Base-by-base conservation (phyloP, 2,888 invertebrate genomes). In the Prenolepis imparis region DNA sequence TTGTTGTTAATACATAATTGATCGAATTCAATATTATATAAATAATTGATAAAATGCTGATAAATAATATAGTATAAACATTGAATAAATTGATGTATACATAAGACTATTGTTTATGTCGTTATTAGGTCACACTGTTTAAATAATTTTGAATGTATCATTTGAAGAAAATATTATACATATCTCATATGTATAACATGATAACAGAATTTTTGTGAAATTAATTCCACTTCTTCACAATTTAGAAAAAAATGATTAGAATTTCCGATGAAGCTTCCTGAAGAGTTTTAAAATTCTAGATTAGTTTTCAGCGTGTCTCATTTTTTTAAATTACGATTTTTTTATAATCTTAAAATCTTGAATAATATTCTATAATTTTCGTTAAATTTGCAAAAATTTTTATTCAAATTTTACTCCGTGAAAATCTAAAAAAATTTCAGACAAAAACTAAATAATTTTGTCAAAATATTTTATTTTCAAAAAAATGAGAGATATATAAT, bases 331-430 rank as follows among this genome's bases (percentile, higher is more conserved):
- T 36, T 9, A 4, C 36, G 1, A 57, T 52, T 36, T 48, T n/a
- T 28, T 48, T 18, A 48, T 1, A n/a, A n/a, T 32, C 28, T 8
- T 15, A 3, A 9, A n/a, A 52, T 70, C 32, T 70, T 11, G 21
- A 36, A 70, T 55, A 70, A 21, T 18, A 48, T 70, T 52, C 21
- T 32, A 32, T 21, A 55, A 72, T 21, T 70, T 70, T 15, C 1
- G 12, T 15, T 55, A 21, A 68, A 6, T 70, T 70, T 48, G 5
- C 15, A 5, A 48, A 48, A 48, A 15, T 44, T 70, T 52, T 15
- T 44, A 8, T 5, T 0, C 21, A 15, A 15, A 72, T n/a, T n/a
- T n/a, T 57, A 24, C 11, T 55, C 3, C 3, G 12, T 11, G 21
- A 21, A 55, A 55, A 24, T 21, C 32, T 36, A n/a, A 68, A 6